Percentiles rank a stretch among this genome's conserved stretches.
Evolutionary conservation across 1,140 invertebrate species (phyloP).

Genomic region (Brachionus paranguensis): DNA sequence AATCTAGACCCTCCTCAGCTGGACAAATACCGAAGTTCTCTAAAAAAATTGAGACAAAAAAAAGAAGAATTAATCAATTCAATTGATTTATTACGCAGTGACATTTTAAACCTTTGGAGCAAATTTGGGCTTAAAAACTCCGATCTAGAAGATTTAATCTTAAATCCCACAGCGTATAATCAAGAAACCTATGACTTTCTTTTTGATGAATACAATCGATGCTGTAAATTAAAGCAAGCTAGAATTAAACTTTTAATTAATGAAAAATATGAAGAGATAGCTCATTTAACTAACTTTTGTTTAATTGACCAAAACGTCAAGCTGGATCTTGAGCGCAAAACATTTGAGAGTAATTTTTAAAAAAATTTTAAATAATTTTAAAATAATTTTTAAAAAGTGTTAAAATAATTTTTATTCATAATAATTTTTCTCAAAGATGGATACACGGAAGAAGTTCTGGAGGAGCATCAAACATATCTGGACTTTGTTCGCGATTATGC

Average conservation of each 20-base stretch:
- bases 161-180: background rate
- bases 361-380: background rate
- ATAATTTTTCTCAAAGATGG: background rate
- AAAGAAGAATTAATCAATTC: background rate
- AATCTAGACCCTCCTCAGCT: background rate
- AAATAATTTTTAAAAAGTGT: too few relatives aligned
- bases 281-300: background rate
- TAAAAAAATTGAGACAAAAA: background rate
- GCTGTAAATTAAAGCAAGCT: background rate
- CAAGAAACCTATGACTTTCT: background rate
- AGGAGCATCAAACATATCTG: background rate
- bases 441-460: slow-evolving; percentile 11
- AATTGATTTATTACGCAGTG: background rate
- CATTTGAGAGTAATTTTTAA: background rate
- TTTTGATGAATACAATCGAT: background rate
- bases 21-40: background rate
- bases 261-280: background rate
- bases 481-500: background rate
- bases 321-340: background rate
- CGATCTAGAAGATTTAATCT: background rate
- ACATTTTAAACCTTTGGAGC: background rate
- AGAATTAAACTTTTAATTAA: background rate
- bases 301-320: background rate
- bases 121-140: slow-evolving; percentile 5
- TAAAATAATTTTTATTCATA: too few relatives aligned